Evolutionary conservation across 2,113 vertebrate genomes (phyloP), one percentile per base, ranked within the genome.

Genomic region (Tychaedon coryphoeus): DNA sequence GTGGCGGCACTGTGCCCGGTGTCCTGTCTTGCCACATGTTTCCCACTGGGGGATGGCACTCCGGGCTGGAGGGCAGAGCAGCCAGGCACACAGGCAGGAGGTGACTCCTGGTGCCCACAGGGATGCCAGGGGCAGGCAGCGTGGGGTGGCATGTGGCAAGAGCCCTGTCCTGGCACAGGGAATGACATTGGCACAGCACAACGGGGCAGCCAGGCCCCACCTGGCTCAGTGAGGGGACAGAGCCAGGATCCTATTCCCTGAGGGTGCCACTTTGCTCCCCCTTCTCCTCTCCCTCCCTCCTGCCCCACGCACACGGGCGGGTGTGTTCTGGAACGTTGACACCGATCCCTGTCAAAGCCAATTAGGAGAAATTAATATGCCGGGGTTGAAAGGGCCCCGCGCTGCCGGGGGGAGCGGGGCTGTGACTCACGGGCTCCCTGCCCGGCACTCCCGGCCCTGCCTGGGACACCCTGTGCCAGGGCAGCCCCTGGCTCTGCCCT

Each of bases 261-360:
- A 26, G 73, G 78, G 73, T 53, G 57, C 53, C 1, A 3, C 45
- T 67, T 78, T 17, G 54, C 65, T 87, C 42, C 73, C 86, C 3
- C 12, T 61, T 40, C 65, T 42, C 58, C 47, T 38, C 19, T 26
- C 50, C 26, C 60, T 48, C 48, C 3, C 60, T 89, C 42, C 45
- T 33, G 26, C 56, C 83, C 60, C 14, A 7, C 5, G 10, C 92
- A 33, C 92, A 79, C 0, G 48, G 87, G 80, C 0, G 48, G 87
- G 80, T 42, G 75, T 15, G 14, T 86, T 95, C 86, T 75, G 95
- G 90, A 90, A 73, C 28, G 80, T 40, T 5, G 69, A 86, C 86
- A 92, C 47, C n/a, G 89, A 95, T 96, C 92, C 76, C 94, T 86
- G 93, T 94, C 96, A 95, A 70, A 96, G 75, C 90, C 91, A 97